These are phyloP conservation scores for Holothuria glaberrima DNA, from an alignment of 35 echinoderm and acorn worm species.

Conservation along the genomic window DNA sequence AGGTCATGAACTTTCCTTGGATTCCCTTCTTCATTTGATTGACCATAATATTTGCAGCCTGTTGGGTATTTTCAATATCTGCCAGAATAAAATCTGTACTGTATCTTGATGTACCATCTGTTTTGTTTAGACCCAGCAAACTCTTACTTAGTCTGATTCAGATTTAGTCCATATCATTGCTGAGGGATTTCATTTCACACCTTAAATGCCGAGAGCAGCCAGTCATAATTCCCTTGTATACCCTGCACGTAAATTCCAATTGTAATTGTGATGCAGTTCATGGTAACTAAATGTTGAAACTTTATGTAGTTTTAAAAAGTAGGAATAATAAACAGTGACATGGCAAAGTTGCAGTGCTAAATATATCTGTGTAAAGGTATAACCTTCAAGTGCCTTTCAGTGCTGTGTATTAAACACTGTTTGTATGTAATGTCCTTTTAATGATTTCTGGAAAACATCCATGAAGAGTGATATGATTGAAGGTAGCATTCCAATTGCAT, in stretches of 20 bases:
- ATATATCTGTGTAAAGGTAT: too few species aligned
- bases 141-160: too few species aligned
- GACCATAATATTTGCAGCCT: constrained; percentile 14
- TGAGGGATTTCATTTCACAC: too few species aligned
- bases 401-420: too few species aligned
- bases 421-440: too few species aligned
- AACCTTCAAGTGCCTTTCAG: too few species aligned
- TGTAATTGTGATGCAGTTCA: not conserved
- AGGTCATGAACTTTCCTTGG: not conserved
- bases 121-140: not conserved
- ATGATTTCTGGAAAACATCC: too few species aligned
- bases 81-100: not conserved
- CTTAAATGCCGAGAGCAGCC: too few species aligned
- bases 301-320: constrained; percentile 19
- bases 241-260: constrained; percentile 7
- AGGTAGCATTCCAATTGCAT: too few species aligned
- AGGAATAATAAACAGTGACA: constrained; percentile 24
- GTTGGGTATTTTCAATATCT: constrained; percentile 11
- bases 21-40: not conserved
- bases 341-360: not conserved
- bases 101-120: constrained; percentile 9
- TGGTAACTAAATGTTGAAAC: not conserved
- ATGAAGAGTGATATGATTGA: too few species aligned
- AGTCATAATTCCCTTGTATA: not conserved
- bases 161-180: too few species aligned